Evolutionary conservation across 2,888 invertebrate species (phyloP).

Genomic region (Clitarchus hookeri): DNA sequence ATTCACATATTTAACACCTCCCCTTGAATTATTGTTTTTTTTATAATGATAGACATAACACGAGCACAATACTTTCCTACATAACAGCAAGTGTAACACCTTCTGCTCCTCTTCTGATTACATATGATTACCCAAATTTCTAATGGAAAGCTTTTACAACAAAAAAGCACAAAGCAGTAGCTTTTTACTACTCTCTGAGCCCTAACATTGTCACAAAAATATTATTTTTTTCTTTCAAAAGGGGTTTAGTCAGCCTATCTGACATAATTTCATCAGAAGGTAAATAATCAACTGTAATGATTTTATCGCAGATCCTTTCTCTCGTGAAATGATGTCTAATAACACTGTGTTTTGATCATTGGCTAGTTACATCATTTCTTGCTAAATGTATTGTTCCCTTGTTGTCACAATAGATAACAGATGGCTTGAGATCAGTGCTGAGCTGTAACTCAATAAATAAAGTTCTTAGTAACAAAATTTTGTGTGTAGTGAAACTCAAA

Average conservation of each 20-base stretch:
- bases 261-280: background rate
- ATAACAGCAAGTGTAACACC: too few species aligned
- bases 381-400: constrained; percentile 3
- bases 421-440: background rate
- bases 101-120: too few species aligned
- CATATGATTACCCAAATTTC: too few species aligned
- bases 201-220: background rate
- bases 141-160: too few species aligned
- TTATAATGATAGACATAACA: too few species aligned
- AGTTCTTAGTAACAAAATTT: background rate
- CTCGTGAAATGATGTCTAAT: background rate
- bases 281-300: background rate
- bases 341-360: background rate
- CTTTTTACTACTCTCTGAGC: background rate
- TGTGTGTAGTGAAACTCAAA: too few species aligned
- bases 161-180: too few species aligned
- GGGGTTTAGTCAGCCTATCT: background rate
- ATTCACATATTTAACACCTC: too few species aligned
- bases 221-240: background rate
- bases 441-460: background rate
- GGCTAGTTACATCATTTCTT: background rate
- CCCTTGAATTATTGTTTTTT: too few species aligned
- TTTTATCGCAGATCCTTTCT: too few species aligned
- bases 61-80: too few species aligned
- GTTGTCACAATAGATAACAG: background rate